A percentile compares a stretch with the other conserved stretches of the same genome.
phyloP scores from a whole-genome alignment of 2,113 vertebrate species.

The Petaurus breviceps region DNA sequence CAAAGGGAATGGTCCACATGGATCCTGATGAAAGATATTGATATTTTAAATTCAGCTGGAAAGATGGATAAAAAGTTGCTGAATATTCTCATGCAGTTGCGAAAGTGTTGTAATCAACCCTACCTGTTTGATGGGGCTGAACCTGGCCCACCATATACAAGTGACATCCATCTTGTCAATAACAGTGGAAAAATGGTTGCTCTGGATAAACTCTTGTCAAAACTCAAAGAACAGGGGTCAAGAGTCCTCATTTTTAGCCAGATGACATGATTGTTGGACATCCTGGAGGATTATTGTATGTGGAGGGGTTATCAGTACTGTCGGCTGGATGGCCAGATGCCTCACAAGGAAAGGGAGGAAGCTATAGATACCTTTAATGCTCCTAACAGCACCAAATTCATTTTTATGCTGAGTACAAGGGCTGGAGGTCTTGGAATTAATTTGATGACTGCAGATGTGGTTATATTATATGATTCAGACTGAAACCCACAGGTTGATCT shows the following conservation, averaged over 20 bases:
- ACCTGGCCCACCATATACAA: conserved; percentile 92
- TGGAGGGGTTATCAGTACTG: conserved; percentile 93
- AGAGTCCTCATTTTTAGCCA: conserved; percentile 93
- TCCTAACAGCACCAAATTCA: conserved; percentile 91
- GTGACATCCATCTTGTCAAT: conserved; percentile 91
- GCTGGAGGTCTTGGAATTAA: conserved; percentile 95
- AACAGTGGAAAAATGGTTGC: conserved; percentile 94
- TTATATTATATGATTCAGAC: conserved; percentile 93
- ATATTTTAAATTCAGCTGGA: conserved; percentile 92
- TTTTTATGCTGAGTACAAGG: conserved; percentile 95
- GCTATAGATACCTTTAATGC: conserved; percentile 92
- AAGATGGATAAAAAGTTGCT: conserved; percentile 94
- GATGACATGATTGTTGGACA: conserved; percentile 93
- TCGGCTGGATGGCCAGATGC: conserved; percentile 91
- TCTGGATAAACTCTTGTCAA: conserved; percentile 91
- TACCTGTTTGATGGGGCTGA: conserved; percentile 94
- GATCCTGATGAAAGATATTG: conserved; percentile 95
- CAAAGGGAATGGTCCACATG: conserved; percentile 94
- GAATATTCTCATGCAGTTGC: conserved; percentile 93
- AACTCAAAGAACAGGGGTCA: conserved; percentile 91
- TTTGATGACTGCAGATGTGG: conserved; percentile 93
- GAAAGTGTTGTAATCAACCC: conserved; percentile 94
- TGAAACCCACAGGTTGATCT: conserved; percentile 95
- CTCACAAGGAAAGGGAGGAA: conserved; percentile 92
- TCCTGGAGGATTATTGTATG: conserved; percentile 94